These are phyloP conservation scores for Madoqua kirkii DNA, from an alignment of 2,113 vertebrate genomes.

Conservation along the genomic window DNA sequence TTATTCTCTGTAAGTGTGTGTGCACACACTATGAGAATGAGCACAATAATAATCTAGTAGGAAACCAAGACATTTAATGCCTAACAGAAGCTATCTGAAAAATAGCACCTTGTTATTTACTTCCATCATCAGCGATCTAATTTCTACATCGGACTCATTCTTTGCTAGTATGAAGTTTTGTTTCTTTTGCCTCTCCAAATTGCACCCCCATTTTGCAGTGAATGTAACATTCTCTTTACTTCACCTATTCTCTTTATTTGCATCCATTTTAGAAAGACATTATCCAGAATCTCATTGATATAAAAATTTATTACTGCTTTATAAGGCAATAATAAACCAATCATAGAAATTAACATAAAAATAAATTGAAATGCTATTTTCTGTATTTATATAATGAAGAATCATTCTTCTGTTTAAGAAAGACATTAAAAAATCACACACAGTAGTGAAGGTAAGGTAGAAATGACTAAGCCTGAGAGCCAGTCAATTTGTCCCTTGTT, in stretches of 20 bases:
- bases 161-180: background rate
- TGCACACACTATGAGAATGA: background rate
- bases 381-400: background rate
- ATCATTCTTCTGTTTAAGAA: background rate
- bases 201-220: background rate
- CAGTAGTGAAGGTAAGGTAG: background rate
- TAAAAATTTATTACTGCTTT: background rate
- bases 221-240: background rate
- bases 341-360: background rate
- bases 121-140: background rate
- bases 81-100: background rate
- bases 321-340: background rate
- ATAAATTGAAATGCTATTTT: background rate
- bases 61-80: background rate
- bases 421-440: background rate
- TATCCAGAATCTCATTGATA: background rate
- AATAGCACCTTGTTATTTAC: background rate
- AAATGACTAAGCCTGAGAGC: background rate
- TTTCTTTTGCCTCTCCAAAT: background rate
- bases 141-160: background rate
- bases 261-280: background rate
- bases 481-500: background rate
- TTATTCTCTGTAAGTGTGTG: background rate
- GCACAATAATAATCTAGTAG: background rate
- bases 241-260: background rate